Percentiles rank a stretch among this genome's conserved stretches.
These are phyloP conservation scores for Aphis gossypii DNA, from an alignment of 1,140 invertebrate species.

Conservation along the genomic window DNA sequence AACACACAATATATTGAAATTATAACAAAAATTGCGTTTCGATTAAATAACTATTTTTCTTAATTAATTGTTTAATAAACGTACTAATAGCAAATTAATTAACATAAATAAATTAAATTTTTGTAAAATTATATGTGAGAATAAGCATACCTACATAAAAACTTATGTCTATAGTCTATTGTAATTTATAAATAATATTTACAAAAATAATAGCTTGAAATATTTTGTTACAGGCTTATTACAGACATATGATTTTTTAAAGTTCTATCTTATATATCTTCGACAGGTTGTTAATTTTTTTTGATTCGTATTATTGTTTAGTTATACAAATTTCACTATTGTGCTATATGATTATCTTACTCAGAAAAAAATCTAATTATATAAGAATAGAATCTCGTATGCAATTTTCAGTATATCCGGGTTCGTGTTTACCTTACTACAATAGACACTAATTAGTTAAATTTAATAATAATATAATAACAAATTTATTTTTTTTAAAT, in stretches of 20 bases:
- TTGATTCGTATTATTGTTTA: background rate
- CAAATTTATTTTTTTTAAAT: background rate
- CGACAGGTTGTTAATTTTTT: background rate
- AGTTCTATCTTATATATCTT: background rate
- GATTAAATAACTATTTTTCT: background rate
- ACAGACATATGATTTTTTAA: background rate
- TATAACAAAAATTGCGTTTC: background rate
- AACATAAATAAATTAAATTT: background rate
- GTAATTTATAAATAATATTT: background rate
- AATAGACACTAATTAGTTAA: background rate
- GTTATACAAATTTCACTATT: background rate
- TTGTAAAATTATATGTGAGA: background rate
- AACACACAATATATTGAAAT: background rate
- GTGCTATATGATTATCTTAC: background rate
- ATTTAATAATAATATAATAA: slow-evolving; percentile 16
- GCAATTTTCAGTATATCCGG: slow-evolving; percentile 21
- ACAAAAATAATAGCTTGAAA: background rate
- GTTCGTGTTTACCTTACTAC: slow-evolving; percentile 24
- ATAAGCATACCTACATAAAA: background rate
- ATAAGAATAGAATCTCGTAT: background rate
- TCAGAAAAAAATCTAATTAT: background rate
- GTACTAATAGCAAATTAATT: background rate
- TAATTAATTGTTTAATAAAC: background rate
- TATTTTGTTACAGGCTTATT: background rate
- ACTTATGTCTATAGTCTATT: background rate